These are phyloP conservation scores for Ophioninae sp. DNA, from an alignment of 2,888 invertebrate genomes.

Conservation along the genomic window DNA sequence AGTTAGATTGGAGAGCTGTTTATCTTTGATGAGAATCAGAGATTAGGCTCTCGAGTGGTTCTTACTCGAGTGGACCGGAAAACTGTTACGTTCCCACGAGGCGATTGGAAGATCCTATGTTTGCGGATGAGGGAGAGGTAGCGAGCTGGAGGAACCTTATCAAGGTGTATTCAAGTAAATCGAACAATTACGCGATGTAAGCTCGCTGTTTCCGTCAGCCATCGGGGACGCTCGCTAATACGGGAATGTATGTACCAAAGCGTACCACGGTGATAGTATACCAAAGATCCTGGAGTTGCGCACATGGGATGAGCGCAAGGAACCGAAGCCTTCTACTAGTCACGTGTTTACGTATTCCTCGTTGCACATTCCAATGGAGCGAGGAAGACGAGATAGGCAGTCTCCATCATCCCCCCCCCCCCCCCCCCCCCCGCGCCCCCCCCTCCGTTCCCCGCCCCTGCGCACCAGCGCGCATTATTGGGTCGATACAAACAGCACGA, in stretches of 20 bases:
- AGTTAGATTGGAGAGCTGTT: slow-evolving; percentile 20
- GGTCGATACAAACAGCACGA: slow-evolving; percentile 21
- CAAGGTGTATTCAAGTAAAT: slow-evolving; percentile 48
- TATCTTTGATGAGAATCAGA: slow-evolving; percentile 21
- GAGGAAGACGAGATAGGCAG: slow-evolving; percentile 31
- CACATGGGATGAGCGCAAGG: slow-evolving; percentile 20
- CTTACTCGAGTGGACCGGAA: slow-evolving; percentile 47
- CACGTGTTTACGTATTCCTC: slow-evolving; percentile 44
- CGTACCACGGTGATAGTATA: slow-evolving; percentile 19
- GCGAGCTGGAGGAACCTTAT: slow-evolving; percentile 26
- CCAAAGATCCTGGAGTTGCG: slow-evolving; percentile 9
- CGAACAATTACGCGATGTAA: slow-evolving; percentile 57
- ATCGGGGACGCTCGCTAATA: slow-evolving; percentile 21
- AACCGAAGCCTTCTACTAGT: slow-evolving; percentile 36
- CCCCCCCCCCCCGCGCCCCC: slow-evolving; percentile 17
- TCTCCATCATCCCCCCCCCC: not conserved
- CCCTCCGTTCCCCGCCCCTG: slow-evolving; percentile 1
- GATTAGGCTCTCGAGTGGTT: slow-evolving; percentile 48
- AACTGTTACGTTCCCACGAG: slow-evolving; percentile 49
- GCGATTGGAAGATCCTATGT: not conserved
- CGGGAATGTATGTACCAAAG: slow-evolving; percentile 25
- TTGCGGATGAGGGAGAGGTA: not conserved
- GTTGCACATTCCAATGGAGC: slow-evolving; percentile 44
- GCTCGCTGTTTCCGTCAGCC: slow-evolving; percentile 39
- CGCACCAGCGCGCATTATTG: slow-evolving; percentile 51